Percentiles rank a stretch among this genome's conserved stretches.
Evolutionary conservation across 2,113 vertebrate species (phyloP).

Genomic region (Misgurnus anguillicaudatus): DNA sequence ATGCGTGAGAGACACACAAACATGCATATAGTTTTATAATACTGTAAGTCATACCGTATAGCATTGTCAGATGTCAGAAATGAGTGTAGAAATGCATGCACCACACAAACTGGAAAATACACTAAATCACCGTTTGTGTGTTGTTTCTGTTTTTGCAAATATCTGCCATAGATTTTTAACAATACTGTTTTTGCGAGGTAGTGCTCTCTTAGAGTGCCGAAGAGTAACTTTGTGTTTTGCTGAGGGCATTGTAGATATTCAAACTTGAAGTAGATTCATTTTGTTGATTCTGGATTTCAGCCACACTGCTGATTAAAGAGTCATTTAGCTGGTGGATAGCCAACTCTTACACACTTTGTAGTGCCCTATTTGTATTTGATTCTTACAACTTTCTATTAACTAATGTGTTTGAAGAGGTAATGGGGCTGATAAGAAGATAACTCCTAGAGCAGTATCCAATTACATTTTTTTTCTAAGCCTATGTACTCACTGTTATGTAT

Average conservation of each 20-base stretch:
- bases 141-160: neutral
- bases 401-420: neutral
- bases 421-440: neutral
- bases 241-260: constrained; percentile 25
- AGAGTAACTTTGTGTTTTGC: constrained; percentile 25
- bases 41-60: constrained; percentile 8
- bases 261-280: constrained; percentile 26
- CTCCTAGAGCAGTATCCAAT: neutral
- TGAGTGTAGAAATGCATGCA: constrained; percentile 1
- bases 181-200: neutral
- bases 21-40: neutral
- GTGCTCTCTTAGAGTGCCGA: neutral
- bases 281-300: constrained; percentile 38
- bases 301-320: constrained; percentile 29
- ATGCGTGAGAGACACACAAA: neutral
- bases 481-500: neutral
- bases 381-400: neutral
- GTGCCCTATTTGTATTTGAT: neutral
- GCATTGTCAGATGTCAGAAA: neutral
- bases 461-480: no score
- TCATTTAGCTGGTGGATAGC: neutral
- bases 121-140: neutral
- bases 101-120: neutral
- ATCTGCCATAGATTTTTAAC: constrained; percentile 5
- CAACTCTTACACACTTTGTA: constrained; percentile 23